Base-by-base conservation (phyloP, 2,888 invertebrate species). In the Drosophila barbarae region DNA sequence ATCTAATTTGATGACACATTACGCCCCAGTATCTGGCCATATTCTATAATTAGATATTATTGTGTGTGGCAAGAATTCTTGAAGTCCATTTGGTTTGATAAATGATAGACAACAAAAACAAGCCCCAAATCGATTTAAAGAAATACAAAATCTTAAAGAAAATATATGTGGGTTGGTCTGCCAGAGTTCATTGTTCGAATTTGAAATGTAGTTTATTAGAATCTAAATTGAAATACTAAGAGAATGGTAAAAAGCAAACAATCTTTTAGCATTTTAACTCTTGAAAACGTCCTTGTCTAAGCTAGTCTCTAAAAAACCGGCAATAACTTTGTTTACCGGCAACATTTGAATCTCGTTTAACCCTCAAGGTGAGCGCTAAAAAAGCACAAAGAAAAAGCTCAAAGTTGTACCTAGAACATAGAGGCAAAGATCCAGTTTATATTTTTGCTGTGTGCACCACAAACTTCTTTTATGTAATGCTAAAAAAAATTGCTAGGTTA, bases 1-100 rank as follows among this genome's bases (percentile, higher is more conserved):
- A 57, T 42, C 32, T 69, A 23, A 47, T 65, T 38, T 41, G 58
- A 69, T 66, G 63, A 63, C 63, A 63, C 65, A 69, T 41, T 30
- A 4, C 18, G 8, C 12, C 7, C 6, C 10, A 42, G 26, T 42
- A 44, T 46, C 32, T 23, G n/a, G 57, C 26, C 59, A 69, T 59
- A 23, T 58, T 36, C 59, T 69, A 65, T 58, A 50, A 69, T 65
- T 49, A 65, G 56, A 49, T 28, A 49, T 46, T 69, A 57, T 57
- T 49, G 58, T 18, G 41, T 69, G 9, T 9, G 15, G 23, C 12
- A 34, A 23, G 18, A n/a, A 65, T 50, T 28, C 21, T 32, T 30
- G 26, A 60, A 34, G 15, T 15, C 42, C 5, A 26, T 23, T 21
- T 12, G 12, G 36, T 18, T 36, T 53, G 61, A 63, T 63, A 44